Evolutionary conservation across 2,113 vertebrate genomes (phyloP), one percentile per base, ranked within the genome.

Genomic region (Gambusia holbrooki): DNA sequence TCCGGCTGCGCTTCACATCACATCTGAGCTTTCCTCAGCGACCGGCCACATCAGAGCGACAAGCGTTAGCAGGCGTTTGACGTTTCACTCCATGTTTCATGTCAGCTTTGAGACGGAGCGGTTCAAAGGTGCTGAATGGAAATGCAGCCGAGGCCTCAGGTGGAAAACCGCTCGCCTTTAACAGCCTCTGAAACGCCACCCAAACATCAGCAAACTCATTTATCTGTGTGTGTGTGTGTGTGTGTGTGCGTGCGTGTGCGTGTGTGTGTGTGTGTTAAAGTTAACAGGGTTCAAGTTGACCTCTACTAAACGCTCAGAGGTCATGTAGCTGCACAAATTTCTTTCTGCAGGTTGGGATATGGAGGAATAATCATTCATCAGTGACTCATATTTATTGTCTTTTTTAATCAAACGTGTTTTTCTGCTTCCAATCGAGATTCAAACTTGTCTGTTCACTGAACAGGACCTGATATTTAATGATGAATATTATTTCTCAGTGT

Each of bases 31-130:
- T 76, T 80, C 63, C 15, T 19, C 40, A 77, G 70, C 30, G 79
- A 70, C 78, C 67, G 54, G 76, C 68, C 74, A 73, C 81, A 90
- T 84, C 84, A 37, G 80, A 88, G 77, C 83, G 88, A 87, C 88
- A 87, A 84, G 82, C 77, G 77, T 81, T 83, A 86, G 51, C 84
- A 29, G 60, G 73, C 58, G 65, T 81, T 79, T 88, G 90, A 87
- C 82, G 71, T 83, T 51, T 81, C 82, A 82, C 85, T 86, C 48
- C 5, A 80, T 85, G 82, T 81, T 77, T 90, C 71, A 42, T 83
- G 87, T 89, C 86, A 82, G 66, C 42, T 86, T 69, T 73, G 67
- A 89, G 86, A 84, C 73, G 1, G 28, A 76, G 66, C 25, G 28
- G 77, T 83, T 86, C 76, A 85, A 83, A 82, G 84, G 67, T 81